Evolutionary conservation across 2,113 vertebrate species (phyloP).

Genomic region (Cheilinus undulatus): DNA sequence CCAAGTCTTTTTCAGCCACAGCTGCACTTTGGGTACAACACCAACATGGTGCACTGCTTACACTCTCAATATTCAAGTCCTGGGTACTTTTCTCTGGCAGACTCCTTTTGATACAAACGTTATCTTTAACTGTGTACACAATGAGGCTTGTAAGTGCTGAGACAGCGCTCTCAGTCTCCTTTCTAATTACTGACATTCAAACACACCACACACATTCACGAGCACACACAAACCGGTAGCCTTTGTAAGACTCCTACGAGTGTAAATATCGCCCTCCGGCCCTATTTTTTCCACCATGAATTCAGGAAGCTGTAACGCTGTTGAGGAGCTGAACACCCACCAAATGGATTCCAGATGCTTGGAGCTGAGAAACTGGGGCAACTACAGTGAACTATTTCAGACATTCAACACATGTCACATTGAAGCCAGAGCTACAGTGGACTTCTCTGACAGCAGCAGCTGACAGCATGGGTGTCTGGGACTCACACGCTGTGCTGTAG

Average conservation of each 20-base stretch:
- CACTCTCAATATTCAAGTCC: no score
- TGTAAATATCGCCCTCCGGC: conserved; percentile 32
- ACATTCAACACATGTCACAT: conserved; percentile 36
- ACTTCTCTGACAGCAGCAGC: conserved; percentile 42
- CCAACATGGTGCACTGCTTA: neutral
- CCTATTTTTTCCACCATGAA: conserved; percentile 5
- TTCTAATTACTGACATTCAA: neutral
- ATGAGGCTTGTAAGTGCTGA: neutral
- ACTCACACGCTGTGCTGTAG: neutral
- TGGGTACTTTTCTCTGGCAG: neutral
- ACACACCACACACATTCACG: conserved; percentile 25
- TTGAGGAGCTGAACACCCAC: conserved; percentile 63
- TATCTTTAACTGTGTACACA: neutral
- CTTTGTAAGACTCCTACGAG: conserved; percentile 53
- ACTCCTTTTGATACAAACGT: neutral
- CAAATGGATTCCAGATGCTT: conserved; percentile 73
- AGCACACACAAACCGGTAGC: conserved; percentile 30
- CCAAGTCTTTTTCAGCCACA: neutral
- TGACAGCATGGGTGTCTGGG: conserved; percentile 1
- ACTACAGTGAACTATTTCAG: conserved; percentile 47
- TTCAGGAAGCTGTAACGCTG: conserved; percentile 49
- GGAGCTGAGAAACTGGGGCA: conserved; percentile 57
- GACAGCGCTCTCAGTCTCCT: neutral
- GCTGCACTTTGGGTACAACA: neutral
- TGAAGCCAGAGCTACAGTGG: conserved; percentile 29